Evolutionary conservation across 2,888 invertebrate species (phyloP), one percentile per base, ranked within the genome.

Genomic region (Erebia aethiops): DNA sequence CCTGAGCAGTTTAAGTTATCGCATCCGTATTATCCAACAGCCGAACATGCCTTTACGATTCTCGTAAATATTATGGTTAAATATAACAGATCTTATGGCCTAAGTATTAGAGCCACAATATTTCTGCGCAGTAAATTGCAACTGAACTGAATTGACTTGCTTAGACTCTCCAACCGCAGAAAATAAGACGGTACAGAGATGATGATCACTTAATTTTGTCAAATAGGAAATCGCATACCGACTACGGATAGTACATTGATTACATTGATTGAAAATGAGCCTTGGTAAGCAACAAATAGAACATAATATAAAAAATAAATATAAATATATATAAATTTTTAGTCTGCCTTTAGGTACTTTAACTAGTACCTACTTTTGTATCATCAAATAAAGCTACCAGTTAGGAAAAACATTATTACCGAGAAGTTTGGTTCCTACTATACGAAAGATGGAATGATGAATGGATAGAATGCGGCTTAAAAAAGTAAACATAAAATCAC

Each of bases 161-260:
- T 58, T 35, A 58, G 60, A 35, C 16, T 41, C 16, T 60, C 16
- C 43, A 21, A 56, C 21, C 56, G 13, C 56, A 56, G 21, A 16
- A n/a, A 4, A 10, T 52, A 52, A 16, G 16, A 46, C 13, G 46
- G 46, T 13, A 46, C 11, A 46, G 46, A 46, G 11, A 11, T 13
- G 46, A 46, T 46, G 11, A 46, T 46, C 11, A 46, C 52, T 16
- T 21, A 56, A 18, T 43, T 43, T 41, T 60, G 41, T 41, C 60
- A 60, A 60, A 43, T 58, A 58, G 9, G 57, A n/a, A 58, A 58
- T 58, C 14, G n/a, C 14, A 41, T 58, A 58, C 46, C 11, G 35
- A 26, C 21, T 56, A 16, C n/a, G 11, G 5, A 16, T 7, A 18
- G 10, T 56, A 16, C 46, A n/a, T n/a, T n/a, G n/a, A n/a, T 13